A percentile compares a stretch with the other conserved stretches of the same genome.
These are phyloP conservation scores for Zaprionus gabonicus DNA, from an alignment of 1,140 invertebrate genomes.

Conservation along the genomic window DNA sequence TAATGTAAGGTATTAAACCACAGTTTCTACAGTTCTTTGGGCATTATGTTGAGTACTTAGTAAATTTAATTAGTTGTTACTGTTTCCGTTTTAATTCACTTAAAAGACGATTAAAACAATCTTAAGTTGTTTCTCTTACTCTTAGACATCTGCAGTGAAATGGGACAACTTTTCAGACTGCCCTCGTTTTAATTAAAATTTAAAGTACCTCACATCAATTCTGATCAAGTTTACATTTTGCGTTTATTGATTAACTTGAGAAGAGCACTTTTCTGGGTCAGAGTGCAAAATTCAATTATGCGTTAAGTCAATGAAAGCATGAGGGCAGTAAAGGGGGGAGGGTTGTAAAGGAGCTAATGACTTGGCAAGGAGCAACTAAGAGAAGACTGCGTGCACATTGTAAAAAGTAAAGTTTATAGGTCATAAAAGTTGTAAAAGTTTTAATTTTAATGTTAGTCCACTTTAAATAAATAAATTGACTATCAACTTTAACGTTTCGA, in stretches of 20 bases:
- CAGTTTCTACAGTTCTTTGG: too few species aligned
- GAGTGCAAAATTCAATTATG: constrained; percentile 64
- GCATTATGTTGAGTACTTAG: too few species aligned
- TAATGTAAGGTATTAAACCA: neutral
- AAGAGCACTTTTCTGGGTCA: constrained; percentile 46
- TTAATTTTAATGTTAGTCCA: too few species aligned
- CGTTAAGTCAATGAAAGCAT: constrained; percentile 50
- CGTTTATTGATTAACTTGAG: constrained; percentile 50
- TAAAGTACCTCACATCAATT: constrained; percentile 58
- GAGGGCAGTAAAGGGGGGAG: neutral
- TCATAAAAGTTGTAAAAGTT: neutral
- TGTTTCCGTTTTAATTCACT: neutral
- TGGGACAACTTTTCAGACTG: neutral
- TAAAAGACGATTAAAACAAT: neutral
- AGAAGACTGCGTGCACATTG: too few species aligned
- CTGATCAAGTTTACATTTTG: constrained; percentile 49
- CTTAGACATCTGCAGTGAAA: neutral
- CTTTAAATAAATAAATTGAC: neutral
- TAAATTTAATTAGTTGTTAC: neutral
- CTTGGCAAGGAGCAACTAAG: neutral
- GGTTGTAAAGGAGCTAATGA: neutral
- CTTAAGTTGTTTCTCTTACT: neutral
- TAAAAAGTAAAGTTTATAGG: neutral
- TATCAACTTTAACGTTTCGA: neutral
- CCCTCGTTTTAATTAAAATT: constrained; percentile 60